Evolutionary conservation across 53 echinoderm and acorn worm species (phyloP).

Genomic region (Mesocentrotus franciscanus): DNA sequence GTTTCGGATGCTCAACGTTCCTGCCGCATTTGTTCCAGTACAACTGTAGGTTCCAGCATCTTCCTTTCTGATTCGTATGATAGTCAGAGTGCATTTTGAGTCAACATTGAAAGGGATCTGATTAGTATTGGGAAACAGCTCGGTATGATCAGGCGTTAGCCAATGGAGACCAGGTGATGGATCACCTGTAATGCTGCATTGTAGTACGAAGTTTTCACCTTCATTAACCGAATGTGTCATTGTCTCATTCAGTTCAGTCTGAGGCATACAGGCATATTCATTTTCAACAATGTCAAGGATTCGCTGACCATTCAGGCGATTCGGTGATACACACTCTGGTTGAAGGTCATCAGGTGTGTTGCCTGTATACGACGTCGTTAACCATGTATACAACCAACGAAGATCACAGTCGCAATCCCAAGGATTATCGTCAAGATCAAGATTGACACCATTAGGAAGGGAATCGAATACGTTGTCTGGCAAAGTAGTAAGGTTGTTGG

Average conservation of each 20-base stretch:
- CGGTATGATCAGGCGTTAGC: slow-evolving; percentile 59
- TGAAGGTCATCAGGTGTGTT: not conserved
- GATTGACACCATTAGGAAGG: not conserved
- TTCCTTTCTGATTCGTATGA: slow-evolving; percentile 27
- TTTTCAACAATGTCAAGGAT: not conserved
- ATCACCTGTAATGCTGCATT: slow-evolving; percentile 47
- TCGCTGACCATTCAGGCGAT: not conserved
- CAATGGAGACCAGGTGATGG: slow-evolving; percentile 36
- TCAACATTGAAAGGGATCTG: slow-evolving; percentile 22
- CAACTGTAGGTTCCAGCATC: slow-evolving; percentile 59
- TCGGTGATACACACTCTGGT: slow-evolving; percentile 37
- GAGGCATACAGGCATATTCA: slow-evolving; percentile 45
- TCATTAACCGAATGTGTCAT: not conserved
- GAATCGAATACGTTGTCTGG: slow-evolving; percentile 40
- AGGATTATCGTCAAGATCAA: slow-evolving; percentile 38
- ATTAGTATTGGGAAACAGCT: not conserved
- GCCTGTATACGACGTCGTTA: not conserved
- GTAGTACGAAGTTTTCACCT: slow-evolving; percentile 4
- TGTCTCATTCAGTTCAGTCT: not conserved
- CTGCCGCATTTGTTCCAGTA: slow-evolving; percentile 35
- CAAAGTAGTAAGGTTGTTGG: slow-evolving; percentile 49
- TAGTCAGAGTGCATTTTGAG: slow-evolving; percentile 16
- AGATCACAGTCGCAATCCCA: slow-evolving; percentile 57
- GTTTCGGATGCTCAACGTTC: slow-evolving; percentile 9
- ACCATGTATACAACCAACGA: slow-evolving; percentile 41